phyloP scores from a whole-genome alignment of 2,888 invertebrate species.

The Campoletis raptor region DNA sequence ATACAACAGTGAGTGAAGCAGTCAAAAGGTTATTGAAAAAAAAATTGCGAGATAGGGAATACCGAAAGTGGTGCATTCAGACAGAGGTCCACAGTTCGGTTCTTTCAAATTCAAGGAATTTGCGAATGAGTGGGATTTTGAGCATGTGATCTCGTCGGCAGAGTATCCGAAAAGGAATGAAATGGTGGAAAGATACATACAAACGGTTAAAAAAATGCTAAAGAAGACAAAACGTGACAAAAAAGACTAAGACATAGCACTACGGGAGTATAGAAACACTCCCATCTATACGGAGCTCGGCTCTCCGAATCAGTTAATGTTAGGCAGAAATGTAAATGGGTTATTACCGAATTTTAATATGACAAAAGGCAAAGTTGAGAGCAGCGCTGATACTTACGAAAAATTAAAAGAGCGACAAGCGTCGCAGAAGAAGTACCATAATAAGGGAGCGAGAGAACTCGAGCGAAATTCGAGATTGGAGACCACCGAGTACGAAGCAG shows the following conservation, averaged over 20 bases:
- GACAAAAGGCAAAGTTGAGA: constrained; percentile 3
- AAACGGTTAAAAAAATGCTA: constrained; percentile 32
- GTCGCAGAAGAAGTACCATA: constrained; percentile 11
- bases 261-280: constrained; percentile 18
- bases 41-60: constrained; percentile 43
- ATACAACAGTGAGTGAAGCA: constrained; percentile 22
- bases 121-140: constrained; percentile 46
- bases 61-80: constrained; percentile 37
- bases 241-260: constrained; percentile 24
- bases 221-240: constrained; percentile 26
- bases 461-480: no score
- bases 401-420: constrained; percentile 26
- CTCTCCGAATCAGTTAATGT: constrained; percentile 19
- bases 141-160: constrained; percentile 49
- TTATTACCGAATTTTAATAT: constrained; percentile 14
- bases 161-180: constrained; percentile 59
- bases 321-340: constrained; percentile 26
- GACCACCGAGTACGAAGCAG: no score
- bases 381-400: neutral
- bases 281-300: constrained; percentile 27
- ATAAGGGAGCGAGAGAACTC: no score
- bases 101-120: constrained; percentile 27
- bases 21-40: constrained; percentile 38
- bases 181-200: constrained; percentile 46
- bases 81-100: constrained; percentile 38